Evolutionary conservation across 2,113 vertebrate genomes (phyloP).

Genomic region (Scortum barcoo): DNA sequence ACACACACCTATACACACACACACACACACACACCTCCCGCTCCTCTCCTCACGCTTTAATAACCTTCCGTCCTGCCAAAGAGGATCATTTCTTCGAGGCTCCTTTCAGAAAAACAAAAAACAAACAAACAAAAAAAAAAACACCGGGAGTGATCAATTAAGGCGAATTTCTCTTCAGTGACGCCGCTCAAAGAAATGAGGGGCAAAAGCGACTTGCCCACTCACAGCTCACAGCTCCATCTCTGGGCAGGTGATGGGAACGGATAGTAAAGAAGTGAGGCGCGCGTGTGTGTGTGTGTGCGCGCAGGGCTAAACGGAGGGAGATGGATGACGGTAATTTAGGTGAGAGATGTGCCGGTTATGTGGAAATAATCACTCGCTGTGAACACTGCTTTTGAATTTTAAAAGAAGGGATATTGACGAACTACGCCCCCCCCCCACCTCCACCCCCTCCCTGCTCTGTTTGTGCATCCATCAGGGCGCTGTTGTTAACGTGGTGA

Average conservation of each 20-base stretch:
- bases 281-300: conserved; percentile 4
- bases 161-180: conserved; percentile 26
- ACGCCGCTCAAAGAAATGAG: conserved; percentile 34
- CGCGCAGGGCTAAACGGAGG: conserved; percentile 41
- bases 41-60: conserved; percentile 6
- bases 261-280: conserved; percentile 34
- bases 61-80: conserved; percentile 25
- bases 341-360: conserved; percentile 75
- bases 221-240: conserved; percentile 60
- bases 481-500: background rate
- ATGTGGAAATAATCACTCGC: conserved; percentile 75
- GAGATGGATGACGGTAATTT: conserved; percentile 82
- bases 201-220: conserved; percentile 33
- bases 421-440: conserved; percentile 17
- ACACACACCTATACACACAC: no score
- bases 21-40: no score
- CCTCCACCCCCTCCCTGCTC: no score
- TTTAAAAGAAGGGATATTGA: conserved; percentile 57
- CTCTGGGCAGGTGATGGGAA: conserved; percentile 59
- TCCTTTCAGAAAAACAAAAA: no score
- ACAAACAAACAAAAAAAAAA: no score
- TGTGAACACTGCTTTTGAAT: conserved; percentile 67
- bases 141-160: conserved; percentile 46
- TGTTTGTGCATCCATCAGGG: conserved; percentile 50
- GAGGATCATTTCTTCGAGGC: conserved; percentile 1